phyloP scores from a whole-genome alignment of 2,888 invertebrate species.

The Criorhina ranunculi region DNA sequence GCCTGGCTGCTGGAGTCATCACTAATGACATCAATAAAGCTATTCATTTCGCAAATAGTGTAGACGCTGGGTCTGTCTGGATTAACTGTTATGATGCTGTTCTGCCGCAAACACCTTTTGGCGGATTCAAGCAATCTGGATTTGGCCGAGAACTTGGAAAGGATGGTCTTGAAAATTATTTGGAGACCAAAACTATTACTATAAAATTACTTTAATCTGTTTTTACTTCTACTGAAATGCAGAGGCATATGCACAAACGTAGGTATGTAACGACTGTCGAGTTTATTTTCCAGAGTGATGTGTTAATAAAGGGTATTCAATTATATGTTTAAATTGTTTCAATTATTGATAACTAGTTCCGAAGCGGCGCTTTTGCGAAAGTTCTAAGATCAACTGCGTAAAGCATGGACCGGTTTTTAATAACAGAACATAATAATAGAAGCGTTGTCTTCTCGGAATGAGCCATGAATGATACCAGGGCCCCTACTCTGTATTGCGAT shows the following conservation, averaged over 20 bases:
- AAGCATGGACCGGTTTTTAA: too few relatives aligned
- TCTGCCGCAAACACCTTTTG: slow-evolving; percentile 91
- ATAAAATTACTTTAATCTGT: slow-evolving; percentile 83
- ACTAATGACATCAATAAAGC: slow-evolving; percentile 92
- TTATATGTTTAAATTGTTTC: too few relatives aligned
- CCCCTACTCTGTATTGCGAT: too few relatives aligned
- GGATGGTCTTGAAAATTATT: slow-evolving; percentile 91
- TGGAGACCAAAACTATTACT: slow-evolving; percentile 91
- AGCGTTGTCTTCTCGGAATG: too few relatives aligned
- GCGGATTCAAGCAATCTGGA: slow-evolving; percentile 95
- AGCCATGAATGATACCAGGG: too few relatives aligned
- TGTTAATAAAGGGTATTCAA: background rate
- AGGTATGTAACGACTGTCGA: too few relatives aligned
- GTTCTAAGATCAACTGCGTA: too few relatives aligned
- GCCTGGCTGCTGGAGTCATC: slow-evolving; percentile 92
- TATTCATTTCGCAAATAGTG: slow-evolving; percentile 89
- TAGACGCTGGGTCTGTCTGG: slow-evolving; percentile 94
- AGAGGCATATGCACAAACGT: too few relatives aligned
- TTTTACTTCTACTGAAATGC: background rate
- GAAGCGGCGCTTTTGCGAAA: too few relatives aligned
- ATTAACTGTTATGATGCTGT: slow-evolving; percentile 85
- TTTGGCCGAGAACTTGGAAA: slow-evolving; percentile 93
- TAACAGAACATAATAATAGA: too few relatives aligned
- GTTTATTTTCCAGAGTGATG: too few relatives aligned
- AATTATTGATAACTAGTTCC: too few relatives aligned